These are phyloP conservation scores for Tetranychus urticae DNA, from an alignment of 1,140 invertebrate genomes.

Conservation along the genomic window DNA sequence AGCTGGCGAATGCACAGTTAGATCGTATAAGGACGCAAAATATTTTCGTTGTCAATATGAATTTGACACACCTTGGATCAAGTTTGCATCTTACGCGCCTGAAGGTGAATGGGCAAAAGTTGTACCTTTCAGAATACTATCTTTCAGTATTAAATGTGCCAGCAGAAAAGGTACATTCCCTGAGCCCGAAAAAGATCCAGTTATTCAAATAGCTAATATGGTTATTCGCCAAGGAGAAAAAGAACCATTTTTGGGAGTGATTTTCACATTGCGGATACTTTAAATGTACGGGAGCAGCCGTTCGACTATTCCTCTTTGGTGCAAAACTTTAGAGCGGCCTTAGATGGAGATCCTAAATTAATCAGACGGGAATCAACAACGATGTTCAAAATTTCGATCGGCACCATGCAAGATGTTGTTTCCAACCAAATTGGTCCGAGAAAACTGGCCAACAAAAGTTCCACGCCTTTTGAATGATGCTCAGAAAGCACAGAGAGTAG, in stretches of 20 bases:
- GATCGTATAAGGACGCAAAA: slow-evolving; percentile 18
- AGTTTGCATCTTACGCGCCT: slow-evolving; percentile 64
- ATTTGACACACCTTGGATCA: slow-evolving; percentile 68
- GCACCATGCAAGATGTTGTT: too few species aligned
- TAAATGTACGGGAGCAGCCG: too few species aligned
- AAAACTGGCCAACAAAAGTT: too few species aligned
- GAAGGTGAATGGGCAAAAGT: slow-evolving; percentile 91
- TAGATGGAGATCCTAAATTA: too few species aligned
- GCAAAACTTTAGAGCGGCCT: too few species aligned
- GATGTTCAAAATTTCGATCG: too few species aligned
- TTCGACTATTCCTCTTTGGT: too few species aligned
- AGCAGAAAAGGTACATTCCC: slow-evolving; percentile 94
- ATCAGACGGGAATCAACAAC: too few species aligned
- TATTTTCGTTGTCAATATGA: slow-evolving; percentile 73
- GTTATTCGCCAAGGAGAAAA: slow-evolving; percentile 58
- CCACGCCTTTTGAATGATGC: too few species aligned
- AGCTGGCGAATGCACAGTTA: slow-evolving; percentile 41
- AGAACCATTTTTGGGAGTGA: slow-evolving; percentile 77
- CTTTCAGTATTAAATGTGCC: slow-evolving; percentile 99
- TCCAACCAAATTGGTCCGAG: too few species aligned
- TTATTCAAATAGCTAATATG: slow-evolving; percentile 99
- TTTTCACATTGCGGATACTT: slow-evolving; percentile 96
- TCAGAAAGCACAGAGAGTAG: too few species aligned
- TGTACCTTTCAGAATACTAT: slow-evolving; percentile 84
- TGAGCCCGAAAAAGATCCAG: slow-evolving; percentile 81